These are phyloP conservation scores for Myocastor coypus DNA, from an alignment of 2,113 vertebrate species.

Conservation along the genomic window DNA sequence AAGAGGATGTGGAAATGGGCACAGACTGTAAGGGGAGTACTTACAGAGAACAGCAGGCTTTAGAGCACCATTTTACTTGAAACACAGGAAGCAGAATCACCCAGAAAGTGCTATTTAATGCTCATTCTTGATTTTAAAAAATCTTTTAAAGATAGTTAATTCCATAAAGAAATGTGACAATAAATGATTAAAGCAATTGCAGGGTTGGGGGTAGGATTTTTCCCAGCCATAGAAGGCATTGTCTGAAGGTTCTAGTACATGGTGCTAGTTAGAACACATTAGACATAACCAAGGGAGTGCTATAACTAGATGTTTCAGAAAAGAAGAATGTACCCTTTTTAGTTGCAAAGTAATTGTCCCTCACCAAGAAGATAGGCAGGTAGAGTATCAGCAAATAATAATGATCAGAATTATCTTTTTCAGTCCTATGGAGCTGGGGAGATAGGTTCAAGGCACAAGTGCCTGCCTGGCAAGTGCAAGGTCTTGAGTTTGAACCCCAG, in stretches of 20 bases:
- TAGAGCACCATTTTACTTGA: background rate
- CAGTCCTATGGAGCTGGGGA: no score
- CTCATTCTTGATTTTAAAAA: background rate
- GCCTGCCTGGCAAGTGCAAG: no score
- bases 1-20: background rate
- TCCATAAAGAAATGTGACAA: background rate
- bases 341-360: constrained; percentile 42
- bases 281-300: constrained; percentile 30
- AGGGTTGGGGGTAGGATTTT: background rate
- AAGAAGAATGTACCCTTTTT: constrained; percentile 34
- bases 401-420: background rate
- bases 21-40: background rate
- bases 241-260: background rate
- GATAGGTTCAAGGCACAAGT: no score
- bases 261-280: constrained; percentile 12
- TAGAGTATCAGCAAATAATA: background rate
- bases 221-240: background rate
- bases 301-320: constrained; percentile 20
- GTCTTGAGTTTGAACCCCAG: no score
- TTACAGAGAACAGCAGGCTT: background rate
- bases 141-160: background rate
- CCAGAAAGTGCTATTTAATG: background rate
- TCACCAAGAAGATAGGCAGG: constrained; percentile 21
- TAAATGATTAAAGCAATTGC: background rate
- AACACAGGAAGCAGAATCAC: background rate